Percentiles rank a stretch among this genome's conserved stretches.
These are phyloP conservation scores for Spinibarbus caldwelli DNA, from an alignment of 2,797 vertebrate species.

Conservation along the genomic window DNA sequence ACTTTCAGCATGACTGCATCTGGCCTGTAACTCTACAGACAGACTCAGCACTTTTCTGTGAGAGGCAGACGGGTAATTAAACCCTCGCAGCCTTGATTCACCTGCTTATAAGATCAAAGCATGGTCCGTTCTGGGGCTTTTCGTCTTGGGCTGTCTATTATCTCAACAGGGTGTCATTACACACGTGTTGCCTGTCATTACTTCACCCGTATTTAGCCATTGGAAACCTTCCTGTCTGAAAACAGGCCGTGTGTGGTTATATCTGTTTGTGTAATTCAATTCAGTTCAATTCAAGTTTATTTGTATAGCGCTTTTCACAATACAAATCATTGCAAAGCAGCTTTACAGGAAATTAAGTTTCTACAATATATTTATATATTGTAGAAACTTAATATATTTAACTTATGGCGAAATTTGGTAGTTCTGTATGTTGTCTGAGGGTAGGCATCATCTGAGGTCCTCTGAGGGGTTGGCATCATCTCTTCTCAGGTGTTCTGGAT, in stretches of 20 bases:
- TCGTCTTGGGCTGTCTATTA: constrained; percentile 71
- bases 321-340: too few species aligned
- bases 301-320: too few species aligned
- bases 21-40: constrained; percentile 61
- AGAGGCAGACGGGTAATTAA: constrained; percentile 76
- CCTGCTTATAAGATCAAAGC: constrained; percentile 77
- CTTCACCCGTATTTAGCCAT: constrained; percentile 58
- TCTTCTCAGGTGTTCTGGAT: too few species aligned
- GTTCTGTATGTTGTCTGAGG: too few species aligned
- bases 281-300: too few species aligned
- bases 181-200: constrained; percentile 68
- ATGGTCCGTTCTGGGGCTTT: constrained; percentile 69
- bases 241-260: constrained; percentile 47
- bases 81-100: constrained; percentile 71
- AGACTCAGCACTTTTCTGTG: constrained; percentile 66
- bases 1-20: constrained; percentile 50
- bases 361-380: too few species aligned
- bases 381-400: too few species aligned
- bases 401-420: too few species aligned
- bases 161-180: constrained; percentile 77
- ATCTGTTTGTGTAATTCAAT: constrained; percentile 44
- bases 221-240: constrained; percentile 57
- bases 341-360: too few species aligned
- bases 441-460: too few species aligned
- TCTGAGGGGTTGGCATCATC: too few species aligned